phyloP scores from a whole-genome alignment of 2,113 vertebrate species.

The Prunella himalayana region DNA sequence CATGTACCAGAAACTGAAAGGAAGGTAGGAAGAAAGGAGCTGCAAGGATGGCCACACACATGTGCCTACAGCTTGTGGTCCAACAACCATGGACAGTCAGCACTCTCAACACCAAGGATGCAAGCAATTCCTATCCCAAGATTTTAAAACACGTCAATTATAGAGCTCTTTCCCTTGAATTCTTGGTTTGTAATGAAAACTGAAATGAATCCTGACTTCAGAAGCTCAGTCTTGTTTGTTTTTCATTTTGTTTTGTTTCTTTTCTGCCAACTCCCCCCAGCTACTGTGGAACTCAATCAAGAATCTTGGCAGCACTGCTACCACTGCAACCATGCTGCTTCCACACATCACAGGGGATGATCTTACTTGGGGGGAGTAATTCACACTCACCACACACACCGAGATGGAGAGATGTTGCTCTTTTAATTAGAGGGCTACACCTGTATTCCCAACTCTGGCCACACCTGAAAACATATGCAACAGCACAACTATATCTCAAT shows the following conservation, averaged over 20 bases:
- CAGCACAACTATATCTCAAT: not conserved
- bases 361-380: not conserved
- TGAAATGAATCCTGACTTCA: not conserved
- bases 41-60: not conserved
- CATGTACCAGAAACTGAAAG: not conserved
- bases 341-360: not conserved
- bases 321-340: not conserved
- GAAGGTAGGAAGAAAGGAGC: not conserved
- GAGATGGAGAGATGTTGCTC: not conserved
- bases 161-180: not conserved
- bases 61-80: not conserved
- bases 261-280: not conserved
- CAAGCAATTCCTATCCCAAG: not conserved
- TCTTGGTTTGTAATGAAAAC: not conserved
- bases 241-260: not conserved
- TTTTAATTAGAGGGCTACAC: conserved; percentile 10
- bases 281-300: not conserved
- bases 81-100: not conserved
- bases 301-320: not conserved
- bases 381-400: not conserved
- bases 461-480: not conserved
- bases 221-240: not conserved
- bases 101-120: not conserved
- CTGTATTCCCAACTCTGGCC: not conserved
- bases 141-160: not conserved